A percentile compares a stretch with the other conserved stretches of the same genome.
phyloP scores from a whole-genome alignment of 2,888 invertebrate species.

The Athripsodes cinereus region DNA sequence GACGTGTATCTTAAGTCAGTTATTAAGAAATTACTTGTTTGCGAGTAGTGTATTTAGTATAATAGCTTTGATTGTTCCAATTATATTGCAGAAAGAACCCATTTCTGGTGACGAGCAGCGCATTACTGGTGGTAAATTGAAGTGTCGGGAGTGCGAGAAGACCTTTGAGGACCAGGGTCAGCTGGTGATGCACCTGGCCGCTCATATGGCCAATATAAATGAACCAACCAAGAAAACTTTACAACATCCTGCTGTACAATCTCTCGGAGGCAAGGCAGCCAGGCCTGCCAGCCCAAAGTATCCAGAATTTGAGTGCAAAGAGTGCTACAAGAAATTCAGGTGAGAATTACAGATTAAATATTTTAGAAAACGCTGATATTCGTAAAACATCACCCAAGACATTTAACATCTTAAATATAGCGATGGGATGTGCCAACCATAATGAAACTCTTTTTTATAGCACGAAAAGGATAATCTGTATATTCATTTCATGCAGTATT shows the following conservation, averaged over 20 bases:
- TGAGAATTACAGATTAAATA: no score
- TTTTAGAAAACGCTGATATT: no score
- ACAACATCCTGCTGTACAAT: not conserved
- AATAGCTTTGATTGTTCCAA: no score
- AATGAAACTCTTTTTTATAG: no score
- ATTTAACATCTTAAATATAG: no score
- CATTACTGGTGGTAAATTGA: constrained; percentile 26
- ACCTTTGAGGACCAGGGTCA: constrained; percentile 38
- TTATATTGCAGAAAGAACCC: constrained; percentile 3
- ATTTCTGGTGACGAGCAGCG: constrained; percentile 1
- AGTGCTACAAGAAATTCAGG: constrained; percentile 25
- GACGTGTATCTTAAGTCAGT: no score
- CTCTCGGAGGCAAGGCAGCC: not conserved
- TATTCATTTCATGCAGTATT: no score
- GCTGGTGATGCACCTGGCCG: constrained; percentile 42
- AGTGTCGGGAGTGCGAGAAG: constrained; percentile 42
- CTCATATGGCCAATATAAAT: constrained; percentile 41
- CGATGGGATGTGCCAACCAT: no score
- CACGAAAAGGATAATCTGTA: no score
- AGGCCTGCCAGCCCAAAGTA: not conserved
- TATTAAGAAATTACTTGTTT: no score
- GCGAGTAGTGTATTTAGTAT: no score
- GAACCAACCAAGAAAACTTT: constrained; percentile 27
- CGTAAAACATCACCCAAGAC: no score
- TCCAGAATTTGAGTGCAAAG: constrained; percentile 7